Conservation (phyloP, 2,113 vertebrate species). For the Cercocebus atys region DNA sequence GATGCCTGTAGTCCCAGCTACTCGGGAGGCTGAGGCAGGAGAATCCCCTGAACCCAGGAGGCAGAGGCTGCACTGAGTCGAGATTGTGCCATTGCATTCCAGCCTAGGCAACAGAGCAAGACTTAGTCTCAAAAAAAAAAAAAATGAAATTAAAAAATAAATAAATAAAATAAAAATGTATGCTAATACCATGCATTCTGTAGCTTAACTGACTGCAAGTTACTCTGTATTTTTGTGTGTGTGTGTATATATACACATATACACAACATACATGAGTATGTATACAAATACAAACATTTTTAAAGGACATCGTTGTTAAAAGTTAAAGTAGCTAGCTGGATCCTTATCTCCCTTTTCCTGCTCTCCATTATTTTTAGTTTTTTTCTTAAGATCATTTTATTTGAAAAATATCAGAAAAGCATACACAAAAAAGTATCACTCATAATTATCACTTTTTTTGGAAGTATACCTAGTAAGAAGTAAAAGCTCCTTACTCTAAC, state of each 20-base stretch:
- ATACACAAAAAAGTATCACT: not conserved
- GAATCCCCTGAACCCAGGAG: too few relatives aligned
- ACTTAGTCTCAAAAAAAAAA: too few relatives aligned
- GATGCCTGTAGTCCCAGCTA: too few relatives aligned
- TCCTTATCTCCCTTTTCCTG: not conserved
- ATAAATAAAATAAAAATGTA: not conserved
- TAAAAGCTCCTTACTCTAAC: not conserved
- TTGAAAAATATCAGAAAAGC: conserved; percentile 13
- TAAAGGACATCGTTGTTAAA: not conserved
- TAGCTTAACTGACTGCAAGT: not conserved
- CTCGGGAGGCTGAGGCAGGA: too few relatives aligned
- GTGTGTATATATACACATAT: too few relatives aligned
- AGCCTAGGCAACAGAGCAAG: too few relatives aligned
- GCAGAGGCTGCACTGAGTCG: too few relatives aligned
- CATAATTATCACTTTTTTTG: not conserved
- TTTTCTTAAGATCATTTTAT: not conserved
- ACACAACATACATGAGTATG: not conserved
- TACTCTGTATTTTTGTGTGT: not conserved
- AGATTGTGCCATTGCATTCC: too few relatives aligned
- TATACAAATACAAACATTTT: not conserved
- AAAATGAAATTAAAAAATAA: too few relatives aligned
- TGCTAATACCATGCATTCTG: not conserved
- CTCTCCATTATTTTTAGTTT: not conserved
- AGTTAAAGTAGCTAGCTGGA: not conserved
- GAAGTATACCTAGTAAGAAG: not conserved